These are phyloP conservation scores for Columbina picui DNA, from an alignment of 2,113 vertebrate genomes.

Conservation along the genomic window DNA sequence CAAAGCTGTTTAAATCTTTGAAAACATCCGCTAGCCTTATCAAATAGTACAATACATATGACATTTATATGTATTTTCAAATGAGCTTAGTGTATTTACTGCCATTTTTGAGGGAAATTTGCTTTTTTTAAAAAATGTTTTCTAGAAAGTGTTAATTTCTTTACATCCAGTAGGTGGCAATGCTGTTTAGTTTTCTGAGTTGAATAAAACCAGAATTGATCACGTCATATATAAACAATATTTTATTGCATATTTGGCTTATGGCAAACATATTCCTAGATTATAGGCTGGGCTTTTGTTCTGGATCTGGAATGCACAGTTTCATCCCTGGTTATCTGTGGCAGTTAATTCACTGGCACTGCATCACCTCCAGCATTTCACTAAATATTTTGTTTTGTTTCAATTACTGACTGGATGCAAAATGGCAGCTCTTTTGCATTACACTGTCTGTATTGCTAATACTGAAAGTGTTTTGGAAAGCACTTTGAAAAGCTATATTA, in stretches of 20 bases:
- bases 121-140: background rate
- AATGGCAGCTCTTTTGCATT: background rate
- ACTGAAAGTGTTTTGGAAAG: background rate
- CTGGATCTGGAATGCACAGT: background rate
- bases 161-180: constrained; percentile 77
- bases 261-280: background rate
- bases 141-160: background rate
- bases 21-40: background rate
- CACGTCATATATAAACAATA: accelerated
- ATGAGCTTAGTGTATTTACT: background rate
- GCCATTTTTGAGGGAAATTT: background rate
- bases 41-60: background rate
- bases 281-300: background rate
- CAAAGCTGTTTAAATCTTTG: background rate
- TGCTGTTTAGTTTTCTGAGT: constrained; percentile 52
- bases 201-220: background rate
- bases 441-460: background rate
- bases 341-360: background rate
- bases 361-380: background rate
- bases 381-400: background rate
- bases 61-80: background rate
- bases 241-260: background rate
- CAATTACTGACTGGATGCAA: background rate
- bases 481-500: background rate
- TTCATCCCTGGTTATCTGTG: background rate